Evolutionary conservation across 2,113 vertebrate species (phyloP), one percentile per base, ranked within the genome.

Genomic region (Noturus placidus): DNA sequence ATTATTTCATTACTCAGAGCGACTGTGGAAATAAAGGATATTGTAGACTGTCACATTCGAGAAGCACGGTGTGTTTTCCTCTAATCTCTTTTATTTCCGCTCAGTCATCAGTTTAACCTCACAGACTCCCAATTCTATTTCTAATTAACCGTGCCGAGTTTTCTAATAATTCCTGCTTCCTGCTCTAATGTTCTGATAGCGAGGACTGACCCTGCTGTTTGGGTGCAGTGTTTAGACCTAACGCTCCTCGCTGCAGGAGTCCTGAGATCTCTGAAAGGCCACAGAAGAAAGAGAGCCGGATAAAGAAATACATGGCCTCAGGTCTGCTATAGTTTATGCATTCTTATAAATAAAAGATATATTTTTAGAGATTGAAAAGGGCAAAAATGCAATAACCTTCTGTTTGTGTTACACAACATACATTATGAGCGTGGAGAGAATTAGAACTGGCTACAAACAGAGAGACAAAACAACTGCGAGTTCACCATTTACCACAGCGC

Each of bases 201-300:
- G n/a, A 42, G 38, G 38, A 42, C 38, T 42, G 3, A 42, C 5
- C 38, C 38, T 30, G 65, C 5, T 15, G 65, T 67, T 2, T 38
- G 69, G 69, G 19, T 20, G 19, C 69, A 10, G 33, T 10, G 33
- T 17, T 5, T 15, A 67, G 27, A 67, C 27, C 27, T 15, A 19
- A 19, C 30, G 7, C 61, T 38, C 9, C 9, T 84, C 38, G 57
- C 15, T 76, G 61, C 70, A 46, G 65, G 56, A 83, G 56, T 89
- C 38, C 42, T 22, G 19, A 35, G 67, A 87, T 82, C 69, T 72
- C 61, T 89, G 42, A 82, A 82, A 86, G 77, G 70, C 65, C 84
- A 76, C 50, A 38, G n/a, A 56, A 17, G 50, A 35, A 56, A 9
- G 65, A 84, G 82, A 38, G 10, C 1, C 50, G 14, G n/a, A 57